phyloP scores from a whole-genome alignment of 2,113 vertebrate genomes.

The Philantomba maxwellii region DNA sequence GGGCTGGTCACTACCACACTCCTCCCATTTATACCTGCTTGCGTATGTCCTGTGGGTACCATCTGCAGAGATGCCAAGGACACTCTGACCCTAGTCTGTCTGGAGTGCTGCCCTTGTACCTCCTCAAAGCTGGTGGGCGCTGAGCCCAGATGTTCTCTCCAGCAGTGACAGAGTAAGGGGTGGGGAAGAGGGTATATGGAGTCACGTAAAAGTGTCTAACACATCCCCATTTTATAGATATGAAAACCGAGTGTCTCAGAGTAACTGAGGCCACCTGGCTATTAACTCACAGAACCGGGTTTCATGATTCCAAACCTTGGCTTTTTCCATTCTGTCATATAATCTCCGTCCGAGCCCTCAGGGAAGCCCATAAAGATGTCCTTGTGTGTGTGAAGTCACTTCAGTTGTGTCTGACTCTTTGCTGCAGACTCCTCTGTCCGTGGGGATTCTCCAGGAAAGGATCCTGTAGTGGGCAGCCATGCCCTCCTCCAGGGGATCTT shows the following conservation, averaged over 20 bases:
- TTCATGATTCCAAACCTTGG: neutral
- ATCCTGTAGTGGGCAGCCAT: neutral
- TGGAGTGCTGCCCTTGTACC: neutral
- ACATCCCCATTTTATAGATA: neutral
- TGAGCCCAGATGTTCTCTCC: too few relatives aligned
- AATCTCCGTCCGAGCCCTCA: neutral
- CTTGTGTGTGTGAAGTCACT: neutral
- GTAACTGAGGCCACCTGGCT: too few relatives aligned
- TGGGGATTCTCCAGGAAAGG: neutral
- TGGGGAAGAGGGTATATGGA: neutral
- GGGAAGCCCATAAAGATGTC: neutral
- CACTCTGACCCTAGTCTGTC: too few relatives aligned
- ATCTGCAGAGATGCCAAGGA: neutral
- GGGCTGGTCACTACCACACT: fast-evolving
- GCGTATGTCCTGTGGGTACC: too few relatives aligned
- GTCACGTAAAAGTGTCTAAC: neutral
- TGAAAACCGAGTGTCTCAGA: neutral
- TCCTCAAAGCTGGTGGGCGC: neutral
- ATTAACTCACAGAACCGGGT: neutral
- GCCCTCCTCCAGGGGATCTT: neutral
- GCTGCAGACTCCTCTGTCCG: neutral
- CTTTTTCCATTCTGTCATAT: neutral
- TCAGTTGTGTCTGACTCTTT: neutral
- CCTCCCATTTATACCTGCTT: too few relatives aligned
- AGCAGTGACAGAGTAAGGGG: neutral